These are phyloP conservation scores for Lasioglossum morio DNA, from an alignment of 2,888 invertebrate genomes.

Conservation along the genomic window DNA sequence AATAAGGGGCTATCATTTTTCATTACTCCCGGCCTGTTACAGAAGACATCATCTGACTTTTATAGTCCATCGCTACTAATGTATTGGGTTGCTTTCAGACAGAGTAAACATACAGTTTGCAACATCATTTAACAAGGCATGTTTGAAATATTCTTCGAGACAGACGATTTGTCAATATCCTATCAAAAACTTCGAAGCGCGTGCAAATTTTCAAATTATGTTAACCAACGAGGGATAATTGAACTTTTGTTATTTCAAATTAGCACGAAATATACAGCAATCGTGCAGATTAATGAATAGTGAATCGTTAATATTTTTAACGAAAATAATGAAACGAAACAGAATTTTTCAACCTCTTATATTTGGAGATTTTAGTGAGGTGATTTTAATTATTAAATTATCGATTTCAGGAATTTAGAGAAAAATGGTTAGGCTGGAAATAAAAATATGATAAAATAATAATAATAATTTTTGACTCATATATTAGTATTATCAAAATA, in stretches of 20 bases:
- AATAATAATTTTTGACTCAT: no score
- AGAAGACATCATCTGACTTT: slow-evolving; percentile 6
- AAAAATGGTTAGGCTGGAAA: neutral
- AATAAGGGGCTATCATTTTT: slow-evolving; percentile 19
- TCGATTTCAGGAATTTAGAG: no score
- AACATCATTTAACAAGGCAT: neutral
- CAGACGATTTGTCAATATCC: neutral
- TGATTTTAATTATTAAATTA: no score
- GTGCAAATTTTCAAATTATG: neutral
- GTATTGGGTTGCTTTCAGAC: neutral
- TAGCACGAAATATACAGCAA: neutral
- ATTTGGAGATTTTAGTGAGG: neutral
- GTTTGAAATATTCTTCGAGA: neutral
- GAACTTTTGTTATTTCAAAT: neutral
- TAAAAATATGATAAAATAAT: no score
- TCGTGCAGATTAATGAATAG: neutral
- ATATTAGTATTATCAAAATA: no score
- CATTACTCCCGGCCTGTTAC: neutral
- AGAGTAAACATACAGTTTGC: neutral
- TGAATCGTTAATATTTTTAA: neutral
- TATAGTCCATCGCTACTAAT: slow-evolving; percentile 3
- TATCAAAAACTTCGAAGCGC: neutral
- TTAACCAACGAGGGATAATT: neutral
- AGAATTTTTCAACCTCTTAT: neutral
- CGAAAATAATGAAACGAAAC: neutral